Conservation (phyloP, 2,113 vertebrate species). For the Erpornis zantholeuca region DNA sequence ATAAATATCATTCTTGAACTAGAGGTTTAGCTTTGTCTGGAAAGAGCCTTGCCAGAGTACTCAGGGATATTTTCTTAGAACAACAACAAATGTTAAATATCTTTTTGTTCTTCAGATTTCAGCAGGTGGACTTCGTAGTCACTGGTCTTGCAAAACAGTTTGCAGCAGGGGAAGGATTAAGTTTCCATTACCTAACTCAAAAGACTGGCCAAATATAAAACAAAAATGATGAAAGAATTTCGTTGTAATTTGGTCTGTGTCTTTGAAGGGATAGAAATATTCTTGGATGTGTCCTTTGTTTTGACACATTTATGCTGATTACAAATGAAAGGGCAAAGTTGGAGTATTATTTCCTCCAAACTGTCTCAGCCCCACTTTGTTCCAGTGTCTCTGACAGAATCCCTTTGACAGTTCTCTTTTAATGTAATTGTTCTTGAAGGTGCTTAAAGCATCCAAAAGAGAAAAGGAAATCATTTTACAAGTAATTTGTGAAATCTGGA, state of each 20-base stretch:
- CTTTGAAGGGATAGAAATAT: slow-evolving; percentile 53
- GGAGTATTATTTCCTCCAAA: background rate
- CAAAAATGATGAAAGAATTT: slow-evolving; percentile 7
- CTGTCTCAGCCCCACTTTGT: background rate
- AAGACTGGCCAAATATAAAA: slow-evolving; percentile 48
- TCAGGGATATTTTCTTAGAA: background rate
- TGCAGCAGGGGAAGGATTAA: slow-evolving; percentile 23
- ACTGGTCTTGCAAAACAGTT: slow-evolving; percentile 26
- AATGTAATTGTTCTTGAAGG: slow-evolving; percentile 2
- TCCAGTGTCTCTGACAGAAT: background rate
- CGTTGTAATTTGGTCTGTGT: slow-evolving; percentile 7
- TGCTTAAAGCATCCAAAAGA: background rate
- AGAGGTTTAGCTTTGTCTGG: background rate
- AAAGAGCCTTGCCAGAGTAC: background rate
- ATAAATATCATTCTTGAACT: background rate
- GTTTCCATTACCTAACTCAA: slow-evolving; percentile 69
- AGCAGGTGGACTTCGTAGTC: background rate
- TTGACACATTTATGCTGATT: slow-evolving; percentile 14
- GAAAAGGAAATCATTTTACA: background rate
- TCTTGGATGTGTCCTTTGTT: slow-evolving; percentile 38
- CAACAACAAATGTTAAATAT: background rate
- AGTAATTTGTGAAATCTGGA: background rate
- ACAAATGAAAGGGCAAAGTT: slow-evolving; percentile 4
- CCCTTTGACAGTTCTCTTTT: background rate
- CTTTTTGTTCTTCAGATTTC: background rate